Base-by-base conservation (phyloP, 1,140 invertebrate species). In the Cydia pomonella region DNA sequence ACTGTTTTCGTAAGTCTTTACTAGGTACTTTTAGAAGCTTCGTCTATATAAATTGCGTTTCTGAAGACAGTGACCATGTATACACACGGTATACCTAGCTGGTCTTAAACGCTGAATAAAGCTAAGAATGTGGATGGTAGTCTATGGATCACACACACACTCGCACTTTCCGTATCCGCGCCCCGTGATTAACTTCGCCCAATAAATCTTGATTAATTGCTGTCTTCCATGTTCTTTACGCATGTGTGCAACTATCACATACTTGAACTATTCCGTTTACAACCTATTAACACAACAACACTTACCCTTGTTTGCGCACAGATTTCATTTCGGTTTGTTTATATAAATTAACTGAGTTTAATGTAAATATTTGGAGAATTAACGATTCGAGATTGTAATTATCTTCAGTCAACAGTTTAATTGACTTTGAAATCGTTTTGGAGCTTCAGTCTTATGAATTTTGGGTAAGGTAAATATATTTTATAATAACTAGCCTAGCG, bases 171-270 rank as follows among this genome's bases (percentile, higher is more conserved):
- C 29, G 23, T 18, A 16, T 13, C 29, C 59, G 29, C 47, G 50
- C 59, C 71, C 59, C 18, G 47, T 73, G 59, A 75, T 76, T 74
- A 78, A 74, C 80, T 84, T 86, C 80, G 80, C 78, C 73, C 79
- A 78, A 84, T 86, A 84, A 84, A 85, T 86, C 83, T 83, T 86
- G 81, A 87, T 85, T 87, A 86, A 87, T 82, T 82, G 79, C 82
- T 77, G 71, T 76, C 77, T 76, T 59, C 72, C 18, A 29, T 7
- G 44, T 21, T 38, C 47, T 74, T 72, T 29, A 69, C 63, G 18
- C 64, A 59, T 75, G 69, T 74, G 18, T 75, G 53, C 72, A 73
- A 74, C 66, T 77, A 74, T 77, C 73, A 77, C 63, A 33, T 38
- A 63, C 72, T 72, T 78, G 12, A 69, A 69, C 16, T 64, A 64